Evolutionary conservation across 2,797 vertebrate species (phyloP).

Genomic region (Eupleurogrammus muticus): DNA sequence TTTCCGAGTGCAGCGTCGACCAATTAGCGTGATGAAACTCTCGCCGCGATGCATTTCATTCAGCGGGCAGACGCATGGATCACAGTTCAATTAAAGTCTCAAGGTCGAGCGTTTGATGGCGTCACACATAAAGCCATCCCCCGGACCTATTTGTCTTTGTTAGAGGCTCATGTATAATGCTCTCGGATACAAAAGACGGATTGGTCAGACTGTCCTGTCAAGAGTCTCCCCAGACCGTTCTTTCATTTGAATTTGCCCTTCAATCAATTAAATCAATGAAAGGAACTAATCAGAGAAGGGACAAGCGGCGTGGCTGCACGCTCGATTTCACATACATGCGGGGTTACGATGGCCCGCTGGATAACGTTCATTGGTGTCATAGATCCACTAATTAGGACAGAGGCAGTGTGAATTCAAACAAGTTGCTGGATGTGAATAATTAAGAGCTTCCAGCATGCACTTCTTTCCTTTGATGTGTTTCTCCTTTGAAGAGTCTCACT

Average conservation of each 20-base stretch:
- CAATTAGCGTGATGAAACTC: slow-evolving; percentile 35
- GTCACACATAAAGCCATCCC: slow-evolving; percentile 63
- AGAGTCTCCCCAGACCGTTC: slow-evolving; percentile 67
- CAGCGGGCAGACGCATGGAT: slow-evolving; percentile 65
- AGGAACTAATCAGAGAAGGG: slow-evolving; percentile 73
- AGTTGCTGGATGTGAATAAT: slow-evolving; percentile 83
- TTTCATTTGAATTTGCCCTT: slow-evolving; percentile 80
- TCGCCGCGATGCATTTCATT: slow-evolving; percentile 55
- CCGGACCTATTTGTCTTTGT: slow-evolving; percentile 84
- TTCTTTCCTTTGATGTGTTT: slow-evolving; percentile 83
- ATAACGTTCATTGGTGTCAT: slow-evolving; percentile 68
- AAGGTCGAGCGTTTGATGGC: slow-evolving; percentile 78
- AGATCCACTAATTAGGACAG: slow-evolving; percentile 80
- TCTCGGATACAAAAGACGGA: slow-evolving; percentile 71
- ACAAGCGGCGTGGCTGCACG: slow-evolving; percentile 66
- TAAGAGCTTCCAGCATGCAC: slow-evolving; percentile 81
- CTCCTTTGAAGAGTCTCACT: slow-evolving; percentile 75
- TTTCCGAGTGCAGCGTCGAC: slow-evolving; percentile 24
- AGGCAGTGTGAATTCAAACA: slow-evolving; percentile 79
- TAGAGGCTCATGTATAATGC: slow-evolving; percentile 73
- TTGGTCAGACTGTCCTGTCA: slow-evolving; percentile 72
- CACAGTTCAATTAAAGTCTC: slow-evolving; percentile 78
- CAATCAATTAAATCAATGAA: slow-evolving; percentile 84
- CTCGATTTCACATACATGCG: slow-evolving; percentile 73
- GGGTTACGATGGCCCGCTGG: slow-evolving; percentile 62